Evolutionary conservation across 2,113 vertebrate species (phyloP).

Genomic region (Spilogale gracilis): DNA sequence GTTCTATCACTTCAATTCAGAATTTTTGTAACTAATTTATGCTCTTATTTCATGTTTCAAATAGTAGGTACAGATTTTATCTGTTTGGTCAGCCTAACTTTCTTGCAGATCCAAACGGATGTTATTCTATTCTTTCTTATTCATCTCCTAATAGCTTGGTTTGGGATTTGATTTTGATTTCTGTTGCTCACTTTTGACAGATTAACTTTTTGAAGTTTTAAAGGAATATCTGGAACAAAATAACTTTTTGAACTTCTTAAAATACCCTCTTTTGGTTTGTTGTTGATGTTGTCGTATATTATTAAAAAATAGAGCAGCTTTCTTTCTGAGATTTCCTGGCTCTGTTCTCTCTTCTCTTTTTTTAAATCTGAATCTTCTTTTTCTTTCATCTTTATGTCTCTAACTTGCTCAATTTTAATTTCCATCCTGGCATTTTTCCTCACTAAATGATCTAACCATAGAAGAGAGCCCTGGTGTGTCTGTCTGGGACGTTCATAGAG

Average conservation of each 20-base stretch:
- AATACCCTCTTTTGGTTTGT: neutral
- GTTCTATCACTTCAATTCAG: neutral
- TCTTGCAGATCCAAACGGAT: fast-evolving
- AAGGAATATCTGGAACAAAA: neutral
- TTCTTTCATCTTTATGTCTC: neutral
- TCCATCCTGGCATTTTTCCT: neutral
- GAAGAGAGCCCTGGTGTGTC: neutral
- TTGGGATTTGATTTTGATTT: neutral
- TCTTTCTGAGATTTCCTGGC: neutral
- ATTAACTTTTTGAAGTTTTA: neutral
- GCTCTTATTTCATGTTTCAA: neutral
- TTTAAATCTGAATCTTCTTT: neutral
- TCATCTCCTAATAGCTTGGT: neutral
- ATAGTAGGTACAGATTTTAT: neutral
- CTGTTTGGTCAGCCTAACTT: neutral
- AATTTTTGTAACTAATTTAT: neutral
- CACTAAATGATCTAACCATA: neutral
- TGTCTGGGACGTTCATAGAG: neutral
- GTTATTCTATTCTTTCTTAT: neutral
- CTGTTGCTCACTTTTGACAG: neutral
- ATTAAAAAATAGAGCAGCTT: neutral
- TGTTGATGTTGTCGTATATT: neutral
- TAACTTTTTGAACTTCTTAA: neutral
- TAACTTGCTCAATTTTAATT: neutral
- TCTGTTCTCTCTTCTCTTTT: neutral